Percentiles rank a stretch among this genome's conserved stretches.
Evolutionary conservation across 2,888 invertebrate genomes (phyloP).

Genomic region (Campoplex nolae): DNA sequence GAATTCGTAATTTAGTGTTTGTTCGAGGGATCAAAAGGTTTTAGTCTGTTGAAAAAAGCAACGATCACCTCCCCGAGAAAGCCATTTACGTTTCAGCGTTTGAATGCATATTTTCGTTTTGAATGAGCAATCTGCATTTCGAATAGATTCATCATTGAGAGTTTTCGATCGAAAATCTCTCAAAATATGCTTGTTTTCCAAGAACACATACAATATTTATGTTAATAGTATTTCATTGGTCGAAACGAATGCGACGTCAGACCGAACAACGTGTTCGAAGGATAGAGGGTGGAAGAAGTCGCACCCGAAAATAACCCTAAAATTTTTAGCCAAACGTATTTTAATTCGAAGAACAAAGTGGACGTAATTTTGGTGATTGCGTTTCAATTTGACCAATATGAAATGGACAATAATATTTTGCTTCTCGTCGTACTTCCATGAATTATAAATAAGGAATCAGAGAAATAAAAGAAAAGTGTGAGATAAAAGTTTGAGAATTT

Average conservation of each 20-base stretch:
- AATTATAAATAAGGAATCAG: background rate
- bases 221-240: background rate
- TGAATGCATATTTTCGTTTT: background rate
- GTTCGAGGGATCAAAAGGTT: background rate
- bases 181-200: background rate
- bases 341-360: background rate
- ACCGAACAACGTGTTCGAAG: background rate
- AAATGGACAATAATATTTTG: background rate
- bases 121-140: background rate
- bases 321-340: background rate
- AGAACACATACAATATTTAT: background rate
- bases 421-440: background rate
- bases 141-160: background rate
- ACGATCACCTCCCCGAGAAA: too few relatives aligned
- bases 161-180: background rate
- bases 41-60: background rate
- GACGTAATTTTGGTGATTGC: background rate
- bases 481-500: constrained; percentile 11
- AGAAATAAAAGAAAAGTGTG: background rate
- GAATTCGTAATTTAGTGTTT: background rate
- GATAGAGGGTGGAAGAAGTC: background rate
- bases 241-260: background rate
- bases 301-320: background rate
- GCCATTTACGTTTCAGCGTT: background rate
- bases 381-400: background rate